These are phyloP conservation scores for Cottoperca gobio DNA, from an alignment of 2,797 vertebrate genomes.

Conservation along the genomic window DNA sequence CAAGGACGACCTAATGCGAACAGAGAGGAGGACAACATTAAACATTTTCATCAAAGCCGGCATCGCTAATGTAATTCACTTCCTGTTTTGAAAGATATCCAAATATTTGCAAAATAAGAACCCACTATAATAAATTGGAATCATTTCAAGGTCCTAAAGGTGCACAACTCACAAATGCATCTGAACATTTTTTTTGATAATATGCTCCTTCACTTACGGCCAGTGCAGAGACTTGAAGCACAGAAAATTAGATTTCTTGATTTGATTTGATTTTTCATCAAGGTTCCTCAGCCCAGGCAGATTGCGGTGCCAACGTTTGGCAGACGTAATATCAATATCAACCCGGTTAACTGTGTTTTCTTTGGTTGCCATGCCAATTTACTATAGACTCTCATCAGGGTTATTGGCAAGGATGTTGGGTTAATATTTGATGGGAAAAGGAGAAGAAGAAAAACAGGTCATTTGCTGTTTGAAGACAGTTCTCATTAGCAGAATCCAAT, in stretches of 20 bases:
- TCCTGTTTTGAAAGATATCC: conserved; percentile 41
- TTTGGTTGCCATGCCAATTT: conserved; percentile 66
- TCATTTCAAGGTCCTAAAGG: conserved; percentile 50
- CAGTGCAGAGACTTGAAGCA: conserved; percentile 22
- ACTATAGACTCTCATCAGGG: conserved; percentile 60
- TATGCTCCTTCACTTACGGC: conserved; percentile 17
- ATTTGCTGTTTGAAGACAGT: conserved; percentile 51
- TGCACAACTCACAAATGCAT: conserved; percentile 44
- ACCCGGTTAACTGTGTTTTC: conserved; percentile 65
- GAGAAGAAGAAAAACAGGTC: conserved; percentile 38
- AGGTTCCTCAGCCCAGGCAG: conserved; percentile 42
- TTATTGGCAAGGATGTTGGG: conserved; percentile 63
- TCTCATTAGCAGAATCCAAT: conserved; percentile 56
- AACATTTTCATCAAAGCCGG: conserved; percentile 18
- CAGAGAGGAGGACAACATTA: conserved; percentile 17
- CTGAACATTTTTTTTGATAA: conserved; percentile 48
- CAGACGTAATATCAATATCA: conserved; percentile 64
- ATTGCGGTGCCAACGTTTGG: conserved; percentile 55
- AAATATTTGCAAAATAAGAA: conserved; percentile 58
- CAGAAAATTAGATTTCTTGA: conserved; percentile 69
- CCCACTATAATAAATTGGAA: conserved; percentile 32
- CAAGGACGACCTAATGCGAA: conserved; percentile 42
- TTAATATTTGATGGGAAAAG: conserved; percentile 67
- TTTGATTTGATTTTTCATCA: conserved; percentile 73
- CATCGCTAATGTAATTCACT: conserved; percentile 24